phyloP scores from a whole-genome alignment of 2,797 vertebrate genomes.

The Manis javanica region DNA sequence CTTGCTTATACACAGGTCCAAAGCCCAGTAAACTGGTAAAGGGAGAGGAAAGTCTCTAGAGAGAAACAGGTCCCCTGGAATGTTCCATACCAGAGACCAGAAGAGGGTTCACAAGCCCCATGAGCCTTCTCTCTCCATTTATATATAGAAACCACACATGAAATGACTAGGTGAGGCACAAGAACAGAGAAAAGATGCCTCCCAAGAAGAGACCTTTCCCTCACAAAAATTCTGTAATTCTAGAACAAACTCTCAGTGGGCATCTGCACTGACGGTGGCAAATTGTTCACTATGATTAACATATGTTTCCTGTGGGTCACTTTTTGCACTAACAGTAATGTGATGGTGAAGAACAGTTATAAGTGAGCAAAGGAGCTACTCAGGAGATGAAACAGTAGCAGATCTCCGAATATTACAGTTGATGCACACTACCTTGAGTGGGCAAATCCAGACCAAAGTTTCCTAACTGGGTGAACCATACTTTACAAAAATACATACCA shows the following conservation, averaged over 20 bases:
- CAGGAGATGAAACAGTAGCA: neutral
- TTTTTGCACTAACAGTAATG: neutral
- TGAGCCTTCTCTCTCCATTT: neutral
- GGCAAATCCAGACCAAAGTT: neutral
- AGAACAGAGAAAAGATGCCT: neutral
- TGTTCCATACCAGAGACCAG: neutral
- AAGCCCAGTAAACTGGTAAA: neutral
- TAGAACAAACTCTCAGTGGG: neutral
- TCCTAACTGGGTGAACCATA: neutral
- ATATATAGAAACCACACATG: neutral
- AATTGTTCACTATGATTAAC: neutral
- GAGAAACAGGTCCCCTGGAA: neutral
- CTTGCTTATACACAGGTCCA: neutral
- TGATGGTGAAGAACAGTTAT: neutral
- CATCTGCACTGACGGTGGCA: neutral
- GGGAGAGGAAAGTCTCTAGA: neutral
- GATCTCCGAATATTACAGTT: neutral
- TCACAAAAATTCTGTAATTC: neutral
- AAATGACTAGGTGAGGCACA: neutral
- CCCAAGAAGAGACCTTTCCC: neutral
- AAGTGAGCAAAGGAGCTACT: neutral
- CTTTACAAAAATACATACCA: neutral
- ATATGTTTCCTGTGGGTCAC: neutral
- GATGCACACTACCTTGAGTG: neutral
- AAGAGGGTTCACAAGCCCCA: neutral